Conservation (phyloP, 2,797 vertebrate genomes). For the Pempheris klunzingeri region DNA sequence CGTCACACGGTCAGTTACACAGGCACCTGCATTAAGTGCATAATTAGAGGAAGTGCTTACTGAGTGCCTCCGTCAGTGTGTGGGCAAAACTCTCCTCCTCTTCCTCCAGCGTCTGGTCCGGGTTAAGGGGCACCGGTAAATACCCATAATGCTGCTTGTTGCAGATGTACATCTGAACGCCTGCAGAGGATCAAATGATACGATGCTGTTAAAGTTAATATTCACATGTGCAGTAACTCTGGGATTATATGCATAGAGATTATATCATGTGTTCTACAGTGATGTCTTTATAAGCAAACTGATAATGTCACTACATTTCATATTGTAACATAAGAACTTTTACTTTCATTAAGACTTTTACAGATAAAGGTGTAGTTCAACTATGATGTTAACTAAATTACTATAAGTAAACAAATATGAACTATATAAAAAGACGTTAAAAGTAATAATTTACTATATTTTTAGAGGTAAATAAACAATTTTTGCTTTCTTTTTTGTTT, state of each 20-base stretch:
- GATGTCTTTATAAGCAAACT: not conserved
- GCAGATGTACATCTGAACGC: constrained; percentile 90
- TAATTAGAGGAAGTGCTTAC: constrained; percentile 76
- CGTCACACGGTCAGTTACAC: not conserved
- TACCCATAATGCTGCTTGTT: constrained; percentile 90
- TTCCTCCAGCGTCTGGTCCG: constrained; percentile 86
- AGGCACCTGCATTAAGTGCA: not conserved
- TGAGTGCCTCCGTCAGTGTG: constrained; percentile 86
- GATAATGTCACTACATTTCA: not conserved
- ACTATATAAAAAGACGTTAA: too few relatives aligned
- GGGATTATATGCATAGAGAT: not conserved
- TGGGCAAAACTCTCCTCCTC: constrained; percentile 89
- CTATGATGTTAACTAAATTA: not conserved
- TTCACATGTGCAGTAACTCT: not conserved
- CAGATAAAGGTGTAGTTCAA: not conserved
- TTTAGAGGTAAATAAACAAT: too few relatives aligned
- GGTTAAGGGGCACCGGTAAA: constrained; percentile 88
- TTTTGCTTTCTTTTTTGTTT: too few relatives aligned
- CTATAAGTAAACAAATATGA: too few relatives aligned
- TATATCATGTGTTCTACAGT: not conserved
- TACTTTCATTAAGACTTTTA: not conserved
- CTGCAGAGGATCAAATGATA: constrained; percentile 67
- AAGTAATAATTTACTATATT: not conserved
- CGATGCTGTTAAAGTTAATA: not conserved
- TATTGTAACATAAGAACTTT: not conserved